Conservation (phyloP, 1,140 invertebrate species). For the Pogonognathellus flavescens region DNA sequence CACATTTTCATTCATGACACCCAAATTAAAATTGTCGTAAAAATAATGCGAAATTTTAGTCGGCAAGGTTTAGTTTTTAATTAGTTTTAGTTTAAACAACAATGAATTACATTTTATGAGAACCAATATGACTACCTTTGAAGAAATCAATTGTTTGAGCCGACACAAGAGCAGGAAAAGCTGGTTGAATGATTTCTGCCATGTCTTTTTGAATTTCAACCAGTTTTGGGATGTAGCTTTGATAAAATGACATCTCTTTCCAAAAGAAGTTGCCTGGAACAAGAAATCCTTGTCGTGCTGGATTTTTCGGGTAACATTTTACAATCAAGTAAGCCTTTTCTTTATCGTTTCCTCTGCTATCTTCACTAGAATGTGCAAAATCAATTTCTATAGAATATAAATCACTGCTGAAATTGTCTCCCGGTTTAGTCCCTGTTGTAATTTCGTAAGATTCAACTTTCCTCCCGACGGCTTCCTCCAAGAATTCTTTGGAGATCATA, state of each 20-base stretch:
- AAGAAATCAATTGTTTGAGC: conserved; percentile 20
- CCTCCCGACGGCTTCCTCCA: neutral
- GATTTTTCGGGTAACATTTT: conserved; percentile 51
- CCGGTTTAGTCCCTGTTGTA: neutral
- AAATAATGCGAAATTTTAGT: too few relatives aligned
- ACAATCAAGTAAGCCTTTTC: conserved; percentile 4
- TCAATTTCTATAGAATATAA: conserved; percentile 22
- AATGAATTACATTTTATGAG: too few relatives aligned
- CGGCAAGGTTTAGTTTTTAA: too few relatives aligned
- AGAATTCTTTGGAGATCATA: neutral
- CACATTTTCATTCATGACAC: too few relatives aligned
- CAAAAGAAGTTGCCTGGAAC: conserved; percentile 49
- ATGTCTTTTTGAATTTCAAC: conserved; percentile 34
- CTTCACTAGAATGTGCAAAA: too few relatives aligned
- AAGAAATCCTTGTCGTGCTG: conserved; percentile 45
- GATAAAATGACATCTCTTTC: conserved; percentile 51
- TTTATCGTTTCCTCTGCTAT: neutral
- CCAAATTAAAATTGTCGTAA: too few relatives aligned
- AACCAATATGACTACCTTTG: too few relatives aligned
- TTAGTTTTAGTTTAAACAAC: too few relatives aligned
- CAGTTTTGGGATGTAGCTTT: conserved; percentile 35
- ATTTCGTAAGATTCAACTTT: conserved; percentile 11
- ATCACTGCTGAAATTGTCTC: conserved; percentile 51
- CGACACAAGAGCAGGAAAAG: conserved; percentile 36
- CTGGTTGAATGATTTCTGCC: neutral